Conservation (phyloP, 2,888 invertebrate species). For the Gari tellinella region DNA sequence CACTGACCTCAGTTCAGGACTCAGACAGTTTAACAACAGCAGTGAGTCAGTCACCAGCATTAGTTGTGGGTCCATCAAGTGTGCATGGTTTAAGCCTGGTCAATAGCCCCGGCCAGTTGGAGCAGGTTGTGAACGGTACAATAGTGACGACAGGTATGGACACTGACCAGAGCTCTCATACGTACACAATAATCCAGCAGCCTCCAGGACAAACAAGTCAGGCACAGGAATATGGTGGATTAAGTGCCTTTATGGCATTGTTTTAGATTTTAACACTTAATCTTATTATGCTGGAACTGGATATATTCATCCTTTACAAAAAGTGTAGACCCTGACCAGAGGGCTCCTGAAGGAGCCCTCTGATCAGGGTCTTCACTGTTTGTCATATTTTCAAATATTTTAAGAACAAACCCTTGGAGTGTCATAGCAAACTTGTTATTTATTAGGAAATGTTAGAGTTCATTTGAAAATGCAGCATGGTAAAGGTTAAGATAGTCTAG, state of each 20-base stretch:
- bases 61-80: constrained; percentile 9
- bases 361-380: no score
- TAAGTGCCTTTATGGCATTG: constrained; percentile 70
- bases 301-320: no score
- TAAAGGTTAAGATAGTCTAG: no score
- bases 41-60: constrained; percentile 13
- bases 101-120: constrained; percentile 26
- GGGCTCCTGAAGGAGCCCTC: no score
- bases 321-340: no score
- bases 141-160: constrained; percentile 38
- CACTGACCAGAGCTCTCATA: constrained; percentile 25
- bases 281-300: no score
- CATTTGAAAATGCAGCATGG: no score
- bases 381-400: no score
- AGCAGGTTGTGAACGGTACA: constrained; percentile 39
- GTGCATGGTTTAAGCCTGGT: constrained; percentile 36
- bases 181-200: constrained; percentile 45
- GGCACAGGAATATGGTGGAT: constrained; percentile 62
- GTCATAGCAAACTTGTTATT: no score
- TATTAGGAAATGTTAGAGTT: no score
- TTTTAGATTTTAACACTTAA: constrained; percentile 39
- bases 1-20: constrained; percentile 5
- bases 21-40: not conserved
- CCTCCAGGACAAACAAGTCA: constrained; percentile 27
- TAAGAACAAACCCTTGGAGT: no score